These are phyloP conservation scores for Leptestheria dahalacensis DNA, from an alignment of 1,140 invertebrate species.

Conservation along the genomic window DNA sequence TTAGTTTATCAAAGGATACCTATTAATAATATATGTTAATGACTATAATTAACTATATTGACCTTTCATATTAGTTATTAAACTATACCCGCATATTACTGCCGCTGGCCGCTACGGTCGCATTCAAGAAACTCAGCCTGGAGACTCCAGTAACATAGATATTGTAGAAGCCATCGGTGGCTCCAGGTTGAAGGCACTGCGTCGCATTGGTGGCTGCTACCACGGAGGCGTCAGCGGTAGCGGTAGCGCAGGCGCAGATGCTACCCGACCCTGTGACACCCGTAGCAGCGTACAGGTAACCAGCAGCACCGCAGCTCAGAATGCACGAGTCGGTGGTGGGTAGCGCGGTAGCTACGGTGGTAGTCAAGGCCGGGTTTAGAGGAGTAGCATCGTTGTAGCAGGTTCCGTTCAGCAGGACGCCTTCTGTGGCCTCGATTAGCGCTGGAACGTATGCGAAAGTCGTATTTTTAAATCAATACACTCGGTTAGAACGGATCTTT, in stretches of 20 bases:
- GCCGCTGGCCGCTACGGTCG: background rate
- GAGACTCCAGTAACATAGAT: background rate
- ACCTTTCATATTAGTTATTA: background rate
- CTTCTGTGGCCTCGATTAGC: no score
- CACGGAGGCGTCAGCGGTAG: background rate
- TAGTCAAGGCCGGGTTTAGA: background rate
- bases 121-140: background rate
- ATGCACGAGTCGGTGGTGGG: background rate
- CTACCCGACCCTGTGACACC: background rate
- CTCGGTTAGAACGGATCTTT: no score
- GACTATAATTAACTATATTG: background rate
- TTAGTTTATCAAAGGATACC: no score
- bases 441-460: no score
- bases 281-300: background rate
- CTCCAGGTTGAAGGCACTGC: background rate
- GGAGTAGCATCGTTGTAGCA: background rate
- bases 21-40: no score
- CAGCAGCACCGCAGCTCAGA: background rate
- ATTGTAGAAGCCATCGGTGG: background rate
- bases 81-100: background rate
- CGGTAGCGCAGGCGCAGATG: background rate
- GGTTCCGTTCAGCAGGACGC: background rate
- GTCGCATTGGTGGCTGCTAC: background rate
- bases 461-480: no score
- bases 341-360: background rate